Conservation (phyloP, 2,113 vertebrate genomes). For the Galbula dea region DNA sequence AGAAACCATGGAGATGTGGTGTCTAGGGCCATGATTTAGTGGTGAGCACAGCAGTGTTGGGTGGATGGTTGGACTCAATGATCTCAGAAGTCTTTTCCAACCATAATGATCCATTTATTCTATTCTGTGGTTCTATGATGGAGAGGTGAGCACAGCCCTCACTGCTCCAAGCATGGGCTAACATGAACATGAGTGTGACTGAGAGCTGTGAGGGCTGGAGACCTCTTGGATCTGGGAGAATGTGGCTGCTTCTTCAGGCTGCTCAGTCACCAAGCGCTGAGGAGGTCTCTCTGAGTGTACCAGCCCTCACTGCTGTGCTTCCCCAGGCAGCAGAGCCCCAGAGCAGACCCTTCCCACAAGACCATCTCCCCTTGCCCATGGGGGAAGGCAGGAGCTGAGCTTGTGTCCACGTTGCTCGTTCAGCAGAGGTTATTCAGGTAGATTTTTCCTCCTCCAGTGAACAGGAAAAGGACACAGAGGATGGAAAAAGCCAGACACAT, state of each 20-base stretch:
- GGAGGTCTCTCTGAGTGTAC: neutral
- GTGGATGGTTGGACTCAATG: too few species aligned
- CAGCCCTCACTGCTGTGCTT: too few species aligned
- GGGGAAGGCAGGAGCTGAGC: neutral
- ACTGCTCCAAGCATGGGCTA: too few species aligned
- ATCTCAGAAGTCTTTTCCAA: too few species aligned
- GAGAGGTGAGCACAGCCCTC: neutral
- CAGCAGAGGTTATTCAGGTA: neutral
- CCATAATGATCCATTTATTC: too few species aligned
- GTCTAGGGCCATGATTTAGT: too few species aligned
- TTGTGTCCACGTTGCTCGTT: neutral
- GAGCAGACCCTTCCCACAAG: neutral
- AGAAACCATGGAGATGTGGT: too few species aligned
- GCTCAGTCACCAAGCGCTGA: neutral
- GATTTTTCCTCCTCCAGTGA: neutral
- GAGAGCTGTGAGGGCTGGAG: neutral
- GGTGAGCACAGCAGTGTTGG: too few species aligned
- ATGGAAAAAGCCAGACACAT: neutral
- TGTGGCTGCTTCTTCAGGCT: neutral
- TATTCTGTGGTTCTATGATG: too few species aligned
- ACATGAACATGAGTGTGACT: accelerated
- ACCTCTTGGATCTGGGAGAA: neutral
- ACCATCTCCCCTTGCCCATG: neutral
- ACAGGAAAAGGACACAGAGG: neutral
- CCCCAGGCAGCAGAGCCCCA: neutral